Evolutionary conservation across 1,140 invertebrate genomes (phyloP).

Genomic region (Brachystomella parvula): DNA sequence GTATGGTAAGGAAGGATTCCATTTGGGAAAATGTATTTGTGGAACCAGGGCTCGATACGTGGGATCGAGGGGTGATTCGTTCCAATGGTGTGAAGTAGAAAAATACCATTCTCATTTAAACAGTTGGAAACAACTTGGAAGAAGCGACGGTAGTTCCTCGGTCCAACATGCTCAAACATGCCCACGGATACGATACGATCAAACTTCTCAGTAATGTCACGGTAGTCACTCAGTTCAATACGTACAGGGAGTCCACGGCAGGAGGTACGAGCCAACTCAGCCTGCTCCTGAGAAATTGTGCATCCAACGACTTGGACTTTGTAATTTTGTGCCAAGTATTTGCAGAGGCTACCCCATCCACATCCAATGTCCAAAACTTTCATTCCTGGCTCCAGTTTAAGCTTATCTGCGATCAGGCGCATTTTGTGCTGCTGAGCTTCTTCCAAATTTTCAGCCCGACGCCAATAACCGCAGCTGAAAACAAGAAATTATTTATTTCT

Average conservation of each 20-base stretch:
- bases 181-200: slow-evolving; percentile 29
- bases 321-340: slow-evolving; percentile 30
- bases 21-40: slow-evolving; percentile 26
- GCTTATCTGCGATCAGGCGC: slow-evolving; percentile 11
- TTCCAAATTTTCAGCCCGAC: slow-evolving; percentile 8
- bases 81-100: slow-evolving; percentile 26
- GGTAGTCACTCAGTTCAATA: slow-evolving; percentile 21
- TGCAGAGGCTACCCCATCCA: slow-evolving; percentile 18
- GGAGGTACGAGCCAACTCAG: slow-evolving; percentile 5
- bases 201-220: slow-evolving; percentile 26
- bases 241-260: slow-evolving; percentile 1
- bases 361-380: slow-evolving; percentile 19
- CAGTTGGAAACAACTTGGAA: slow-evolving; percentile 19
- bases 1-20: slow-evolving; percentile 24
- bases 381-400: slow-evolving; percentile 21
- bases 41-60: slow-evolving; percentile 26
- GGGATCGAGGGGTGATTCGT: slow-evolving; percentile 20
- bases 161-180: slow-evolving; percentile 30
- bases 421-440: slow-evolving; percentile 18
- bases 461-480: slow-evolving; percentile 16
- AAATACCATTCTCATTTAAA: slow-evolving; percentile 18
- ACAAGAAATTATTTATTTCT: no score
- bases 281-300: slow-evolving; percentile 18
- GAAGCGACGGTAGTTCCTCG: slow-evolving; percentile 15
- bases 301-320: slow-evolving; percentile 17